These are phyloP conservation scores for Molossus alvarezi DNA, from an alignment of 2,797 vertebrate genomes.

Conservation along the genomic window DNA sequence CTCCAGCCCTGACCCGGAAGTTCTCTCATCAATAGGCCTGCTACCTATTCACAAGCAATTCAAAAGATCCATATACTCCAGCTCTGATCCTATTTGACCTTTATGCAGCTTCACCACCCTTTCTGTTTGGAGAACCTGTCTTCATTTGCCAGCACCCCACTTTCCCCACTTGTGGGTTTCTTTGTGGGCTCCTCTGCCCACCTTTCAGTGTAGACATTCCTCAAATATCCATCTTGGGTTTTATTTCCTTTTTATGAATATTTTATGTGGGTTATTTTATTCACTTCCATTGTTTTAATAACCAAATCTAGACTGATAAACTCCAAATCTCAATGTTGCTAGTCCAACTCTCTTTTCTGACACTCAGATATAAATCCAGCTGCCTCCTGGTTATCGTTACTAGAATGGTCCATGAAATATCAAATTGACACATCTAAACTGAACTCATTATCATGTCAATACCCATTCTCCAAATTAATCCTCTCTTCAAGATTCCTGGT, in stretches of 20 bases:
- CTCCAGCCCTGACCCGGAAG: not conserved
- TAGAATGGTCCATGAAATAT: not conserved
- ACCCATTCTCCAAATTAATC: not conserved
- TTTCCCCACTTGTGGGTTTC: not conserved
- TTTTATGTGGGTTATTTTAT: not conserved
- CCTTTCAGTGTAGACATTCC: not conserved
- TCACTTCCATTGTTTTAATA: not conserved
- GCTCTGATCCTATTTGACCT: not conserved
- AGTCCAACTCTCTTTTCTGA: not conserved
- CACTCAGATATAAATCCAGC: not conserved
- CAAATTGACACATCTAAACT: not conserved
- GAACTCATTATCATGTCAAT: not conserved
- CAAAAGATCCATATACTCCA: not conserved
- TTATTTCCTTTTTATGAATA: not conserved
- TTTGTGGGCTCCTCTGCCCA: not conserved
- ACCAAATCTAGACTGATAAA: not conserved
- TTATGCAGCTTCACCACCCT: not conserved
- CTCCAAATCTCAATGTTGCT: not conserved
- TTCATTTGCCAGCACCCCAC: not conserved
- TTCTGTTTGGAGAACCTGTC: not conserved
- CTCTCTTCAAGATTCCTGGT: not conserved
- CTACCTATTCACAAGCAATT: not conserved
- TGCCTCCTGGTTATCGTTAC: not conserved
- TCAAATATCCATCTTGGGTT: not conserved
- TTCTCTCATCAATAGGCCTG: not conserved